Evolutionary conservation across 2,113 vertebrate genomes (phyloP).

Genomic region (Cryptomyrus ogoouensis): DNA sequence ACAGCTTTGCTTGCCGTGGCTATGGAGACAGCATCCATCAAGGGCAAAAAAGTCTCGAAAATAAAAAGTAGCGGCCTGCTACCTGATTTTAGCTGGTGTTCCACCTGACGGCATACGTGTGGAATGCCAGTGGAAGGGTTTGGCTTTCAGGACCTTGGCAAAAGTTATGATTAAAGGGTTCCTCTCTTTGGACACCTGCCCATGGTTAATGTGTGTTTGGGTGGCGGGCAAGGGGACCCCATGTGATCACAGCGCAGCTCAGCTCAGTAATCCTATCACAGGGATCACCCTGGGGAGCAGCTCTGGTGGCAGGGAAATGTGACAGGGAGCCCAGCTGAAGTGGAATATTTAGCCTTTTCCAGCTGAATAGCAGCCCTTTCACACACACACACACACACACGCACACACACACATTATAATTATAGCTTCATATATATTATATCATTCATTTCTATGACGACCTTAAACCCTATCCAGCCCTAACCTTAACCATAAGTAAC

Average conservation of each 20-base stretch:
- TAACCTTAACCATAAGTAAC: too few species aligned
- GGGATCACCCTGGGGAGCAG: background rate
- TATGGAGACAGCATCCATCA: conserved; percentile 24
- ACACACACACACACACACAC: background rate
- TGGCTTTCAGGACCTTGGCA: background rate
- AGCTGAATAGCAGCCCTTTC: background rate
- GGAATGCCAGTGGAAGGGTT: conserved; percentile 11
- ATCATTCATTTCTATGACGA: too few species aligned
- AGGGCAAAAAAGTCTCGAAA: background rate
- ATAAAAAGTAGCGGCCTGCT: background rate
- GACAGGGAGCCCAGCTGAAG: background rate
- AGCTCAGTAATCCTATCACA: background rate
- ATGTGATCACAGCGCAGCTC: background rate
- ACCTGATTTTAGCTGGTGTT: background rate
- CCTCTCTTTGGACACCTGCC: background rate
- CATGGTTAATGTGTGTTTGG: conserved; percentile 9
- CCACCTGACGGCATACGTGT: background rate
- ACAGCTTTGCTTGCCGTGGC: conserved; percentile 23
- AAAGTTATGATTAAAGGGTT: conserved; percentile 10
- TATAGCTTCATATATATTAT: too few species aligned
- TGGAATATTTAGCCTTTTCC: background rate
- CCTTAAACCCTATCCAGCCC: too few species aligned
- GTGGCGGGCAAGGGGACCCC: background rate
- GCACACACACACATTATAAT: background rate
- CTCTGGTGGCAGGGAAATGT: background rate